Conservation (phyloP, 2,888 invertebrate genomes). For the Pyrrhosoma nymphula region DNA sequence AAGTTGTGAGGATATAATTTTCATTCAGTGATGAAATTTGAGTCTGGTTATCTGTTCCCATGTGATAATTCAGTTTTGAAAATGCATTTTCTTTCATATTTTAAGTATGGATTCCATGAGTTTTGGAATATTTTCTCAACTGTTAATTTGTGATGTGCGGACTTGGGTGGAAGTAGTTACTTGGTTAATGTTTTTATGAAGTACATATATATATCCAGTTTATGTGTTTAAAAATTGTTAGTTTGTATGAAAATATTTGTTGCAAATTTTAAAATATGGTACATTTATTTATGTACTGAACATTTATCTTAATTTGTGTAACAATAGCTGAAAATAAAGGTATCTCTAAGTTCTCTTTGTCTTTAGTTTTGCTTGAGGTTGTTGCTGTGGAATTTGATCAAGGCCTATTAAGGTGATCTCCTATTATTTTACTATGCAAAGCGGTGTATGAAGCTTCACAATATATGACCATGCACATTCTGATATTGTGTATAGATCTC, state of each 20-base stretch:
- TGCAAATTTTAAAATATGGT: not conserved
- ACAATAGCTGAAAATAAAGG: conserved; percentile 37
- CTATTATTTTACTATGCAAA: too few species aligned
- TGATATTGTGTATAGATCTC: too few species aligned
- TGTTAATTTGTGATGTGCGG: conserved; percentile 29
- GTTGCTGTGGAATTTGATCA: too few species aligned
- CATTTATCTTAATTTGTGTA: not conserved
- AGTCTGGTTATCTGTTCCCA: not conserved
- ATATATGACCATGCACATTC: too few species aligned
- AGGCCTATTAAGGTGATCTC: too few species aligned
- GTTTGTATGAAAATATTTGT: conserved; percentile 51
- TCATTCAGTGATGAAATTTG: not conserved
- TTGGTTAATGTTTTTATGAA: conserved; percentile 47
- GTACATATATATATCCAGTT: conserved; percentile 18
- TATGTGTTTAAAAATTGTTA: conserved; percentile 40
- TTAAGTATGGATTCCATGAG: not conserved
- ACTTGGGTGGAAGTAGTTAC: not conserved
- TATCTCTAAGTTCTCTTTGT: not conserved
- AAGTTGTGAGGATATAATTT: not conserved
- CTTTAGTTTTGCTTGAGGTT: too few species aligned
- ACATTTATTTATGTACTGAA: not conserved
- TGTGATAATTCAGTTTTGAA: conserved; percentile 18
- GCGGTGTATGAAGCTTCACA: too few species aligned
- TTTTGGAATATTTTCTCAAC: conserved; percentile 25
- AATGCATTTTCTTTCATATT: not conserved